Conservation (phyloP, 2,888 invertebrate species). For the Sphinx pinastri region DNA sequence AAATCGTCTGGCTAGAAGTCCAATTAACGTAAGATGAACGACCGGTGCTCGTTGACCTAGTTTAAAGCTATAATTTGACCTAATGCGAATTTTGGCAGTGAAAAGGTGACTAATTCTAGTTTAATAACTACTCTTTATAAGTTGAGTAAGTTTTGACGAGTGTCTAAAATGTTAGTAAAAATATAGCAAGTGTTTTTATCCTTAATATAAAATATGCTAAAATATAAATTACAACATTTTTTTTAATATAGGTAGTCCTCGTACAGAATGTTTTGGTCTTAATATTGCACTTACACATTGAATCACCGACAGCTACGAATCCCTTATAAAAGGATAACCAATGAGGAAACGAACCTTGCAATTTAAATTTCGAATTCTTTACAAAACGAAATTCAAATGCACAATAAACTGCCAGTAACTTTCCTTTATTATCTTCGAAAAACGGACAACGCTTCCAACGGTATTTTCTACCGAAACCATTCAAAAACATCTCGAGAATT, state of each 20-base stretch:
- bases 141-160: too few relatives aligned
- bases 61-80: conserved; percentile 5
- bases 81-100: not conserved
- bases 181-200: too few relatives aligned
- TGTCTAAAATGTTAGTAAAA: too few relatives aligned
- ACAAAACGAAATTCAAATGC: conserved; percentile 11
- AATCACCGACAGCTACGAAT: too few relatives aligned
- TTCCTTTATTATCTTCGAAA: conserved; percentile 19
- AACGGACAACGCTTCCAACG: conserved; percentile 34
- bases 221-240: too few relatives aligned
- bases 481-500: conserved; percentile 65
- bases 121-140: too few relatives aligned
- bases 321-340: too few relatives aligned
- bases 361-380: not conserved
- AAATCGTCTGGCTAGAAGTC: conserved; percentile 13
- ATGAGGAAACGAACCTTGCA: not conserved
- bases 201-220: too few relatives aligned
- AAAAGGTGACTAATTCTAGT: not conserved
- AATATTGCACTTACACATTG: too few relatives aligned
- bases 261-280: too few relatives aligned
- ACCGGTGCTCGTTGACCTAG: conserved; percentile 25
- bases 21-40: conserved; percentile 32
- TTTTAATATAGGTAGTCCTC: too few relatives aligned
- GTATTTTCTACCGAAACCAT: conserved; percentile 54
- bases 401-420: conserved; percentile 6